Evolutionary conservation across 2,888 invertebrate genomes (phyloP).

Genomic region (Tridacna gigas): DNA sequence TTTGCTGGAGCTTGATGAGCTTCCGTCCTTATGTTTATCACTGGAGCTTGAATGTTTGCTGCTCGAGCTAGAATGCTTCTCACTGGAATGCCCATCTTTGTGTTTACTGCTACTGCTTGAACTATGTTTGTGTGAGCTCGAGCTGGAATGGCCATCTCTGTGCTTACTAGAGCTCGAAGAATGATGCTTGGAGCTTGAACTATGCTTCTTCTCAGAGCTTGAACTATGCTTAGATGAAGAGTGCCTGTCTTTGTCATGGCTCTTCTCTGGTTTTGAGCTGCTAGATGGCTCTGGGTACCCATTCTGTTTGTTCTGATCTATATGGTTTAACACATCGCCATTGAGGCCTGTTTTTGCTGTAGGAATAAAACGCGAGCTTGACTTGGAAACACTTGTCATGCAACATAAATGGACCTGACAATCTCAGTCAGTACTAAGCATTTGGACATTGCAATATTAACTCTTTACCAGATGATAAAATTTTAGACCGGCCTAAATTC

Average conservation of each 20-base stretch:
- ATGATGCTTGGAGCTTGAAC: slow-evolving; percentile 48
- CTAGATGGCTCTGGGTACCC: slow-evolving; percentile 54
- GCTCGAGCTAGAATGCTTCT: slow-evolving; percentile 23
- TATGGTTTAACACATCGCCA: slow-evolving; percentile 63
- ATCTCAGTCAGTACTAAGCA: too few species aligned
- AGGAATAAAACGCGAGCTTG: neutral
- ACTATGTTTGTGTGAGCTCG: slow-evolving; percentile 53
- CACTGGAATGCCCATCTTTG: slow-evolving; percentile 51
- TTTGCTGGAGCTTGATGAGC: slow-evolving; percentile 59
- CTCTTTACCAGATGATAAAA: too few species aligned
- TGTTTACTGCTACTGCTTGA: slow-evolving; percentile 62
- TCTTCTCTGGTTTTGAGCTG: slow-evolving; percentile 40
- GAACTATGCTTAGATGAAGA: slow-evolving; percentile 71
- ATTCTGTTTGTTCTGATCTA: slow-evolving; percentile 64
- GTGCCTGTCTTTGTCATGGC: slow-evolving; percentile 48
- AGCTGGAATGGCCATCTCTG: slow-evolving; percentile 62
- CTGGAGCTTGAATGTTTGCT: slow-evolving; percentile 39
- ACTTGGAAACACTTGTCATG: neutral
- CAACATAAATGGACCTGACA: too few species aligned
- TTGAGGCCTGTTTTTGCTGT: slow-evolving; percentile 28
- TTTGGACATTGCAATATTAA: too few species aligned
- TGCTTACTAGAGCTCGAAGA: slow-evolving; percentile 66
- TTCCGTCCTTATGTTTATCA: slow-evolving; percentile 54
- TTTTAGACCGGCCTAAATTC: too few species aligned
- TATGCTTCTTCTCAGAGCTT: slow-evolving; percentile 65